Conservation (phyloP, 2,888 invertebrate genomes). For the Blastobasis adustella region DNA sequence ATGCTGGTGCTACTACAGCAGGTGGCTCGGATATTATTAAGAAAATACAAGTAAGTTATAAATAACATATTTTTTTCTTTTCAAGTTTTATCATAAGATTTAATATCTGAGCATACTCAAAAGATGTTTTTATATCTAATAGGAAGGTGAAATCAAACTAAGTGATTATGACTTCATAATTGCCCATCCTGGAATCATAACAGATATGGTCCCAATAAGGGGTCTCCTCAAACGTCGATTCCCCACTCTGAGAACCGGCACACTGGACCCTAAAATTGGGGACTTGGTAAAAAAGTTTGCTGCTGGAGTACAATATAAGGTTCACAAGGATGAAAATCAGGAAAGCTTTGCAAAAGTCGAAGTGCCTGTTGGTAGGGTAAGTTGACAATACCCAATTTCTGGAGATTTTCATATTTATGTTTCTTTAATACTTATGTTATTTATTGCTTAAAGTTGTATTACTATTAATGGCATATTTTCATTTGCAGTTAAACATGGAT, state of each 20-base stretch:
- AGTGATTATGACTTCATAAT: conserved; percentile 83
- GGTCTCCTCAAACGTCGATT: conserved; percentile 86
- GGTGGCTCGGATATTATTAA: conserved; percentile 86
- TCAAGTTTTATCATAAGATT: neutral
- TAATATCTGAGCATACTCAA: too few species aligned
- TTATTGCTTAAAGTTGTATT: too few species aligned
- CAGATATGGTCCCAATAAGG: conserved; percentile 83
- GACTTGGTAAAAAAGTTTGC: conserved; percentile 78
- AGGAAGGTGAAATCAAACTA: conserved; percentile 80
- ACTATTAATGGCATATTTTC: conserved; percentile 1
- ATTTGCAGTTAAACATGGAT: conserved; percentile 83
- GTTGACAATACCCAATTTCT: conserved; percentile 16
- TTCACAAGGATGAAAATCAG: conserved; percentile 79
- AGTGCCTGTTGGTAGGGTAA: conserved; percentile 81
- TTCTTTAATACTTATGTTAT: too few species aligned
- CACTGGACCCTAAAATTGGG: conserved; percentile 78
- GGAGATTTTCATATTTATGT: too few species aligned
- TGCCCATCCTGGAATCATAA: conserved; percentile 86
- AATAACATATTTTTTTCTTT: neutral
- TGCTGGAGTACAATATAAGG: conserved; percentile 81
- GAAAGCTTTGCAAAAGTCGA: conserved; percentile 81
- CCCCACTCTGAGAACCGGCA: conserved; percentile 80
- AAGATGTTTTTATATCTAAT: conserved; percentile 8
- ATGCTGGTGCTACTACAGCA: conserved; percentile 82
- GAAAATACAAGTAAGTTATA: conserved; percentile 76